phyloP scores from a whole-genome alignment of 2,797 vertebrate species.

The Cephalopachus bancanus region DNA sequence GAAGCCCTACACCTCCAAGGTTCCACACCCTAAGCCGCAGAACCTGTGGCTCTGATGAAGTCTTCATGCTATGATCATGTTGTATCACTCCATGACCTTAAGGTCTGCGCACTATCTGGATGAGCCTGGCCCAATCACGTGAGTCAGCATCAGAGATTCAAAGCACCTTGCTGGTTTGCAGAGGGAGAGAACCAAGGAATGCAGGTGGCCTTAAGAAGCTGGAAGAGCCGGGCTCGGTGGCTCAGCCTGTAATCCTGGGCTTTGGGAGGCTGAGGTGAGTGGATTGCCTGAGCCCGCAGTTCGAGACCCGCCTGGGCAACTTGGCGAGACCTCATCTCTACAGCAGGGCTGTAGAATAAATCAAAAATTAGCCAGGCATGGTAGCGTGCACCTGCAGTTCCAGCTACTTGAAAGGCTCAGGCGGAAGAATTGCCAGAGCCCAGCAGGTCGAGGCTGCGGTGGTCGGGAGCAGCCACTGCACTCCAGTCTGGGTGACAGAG shows the following conservation, averaged over 20 bases:
- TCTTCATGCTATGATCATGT: accelerated
- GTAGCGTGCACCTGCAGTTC: no score
- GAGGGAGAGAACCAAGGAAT: neutral
- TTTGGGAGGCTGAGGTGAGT: no score
- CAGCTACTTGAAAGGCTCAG: no score
- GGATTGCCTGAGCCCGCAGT: no score
- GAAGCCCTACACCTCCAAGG: neutral
- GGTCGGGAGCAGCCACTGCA: no score
- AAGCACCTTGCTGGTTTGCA: neutral
- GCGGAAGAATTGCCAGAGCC: no score
- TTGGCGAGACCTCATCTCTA: no score
- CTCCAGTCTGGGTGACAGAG: no score
- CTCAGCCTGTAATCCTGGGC: neutral
- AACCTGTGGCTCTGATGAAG: neutral
- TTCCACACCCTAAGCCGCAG: neutral
- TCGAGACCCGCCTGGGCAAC: no score
- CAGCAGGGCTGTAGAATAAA: no score
- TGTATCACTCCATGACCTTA: accelerated
- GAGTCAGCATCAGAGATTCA: neutral
- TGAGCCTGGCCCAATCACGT: neutral
- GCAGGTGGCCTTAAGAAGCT: neutral
- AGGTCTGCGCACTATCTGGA: neutral
- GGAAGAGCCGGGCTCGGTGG: neutral
- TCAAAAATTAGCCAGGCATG: no score
- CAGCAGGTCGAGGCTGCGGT: no score